Evolutionary conservation across 1,140 invertebrate genomes (phyloP), one percentile per base, ranked within the genome.

Genomic region (Teleopsis dalmanni): DNA sequence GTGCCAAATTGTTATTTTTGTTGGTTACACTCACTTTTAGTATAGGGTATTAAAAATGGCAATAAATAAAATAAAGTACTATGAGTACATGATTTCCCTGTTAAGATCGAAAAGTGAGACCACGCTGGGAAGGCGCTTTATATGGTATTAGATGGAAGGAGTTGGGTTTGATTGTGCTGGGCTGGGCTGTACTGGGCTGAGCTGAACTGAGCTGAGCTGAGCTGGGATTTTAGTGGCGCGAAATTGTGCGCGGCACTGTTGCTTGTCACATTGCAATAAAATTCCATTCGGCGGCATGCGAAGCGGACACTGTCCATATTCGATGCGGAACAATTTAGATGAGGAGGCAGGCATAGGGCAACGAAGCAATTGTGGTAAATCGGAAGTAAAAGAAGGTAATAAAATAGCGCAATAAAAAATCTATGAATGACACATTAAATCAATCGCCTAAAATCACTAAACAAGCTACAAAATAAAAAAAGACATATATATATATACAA

Each of bases 401-500:
- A 68, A 68, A 68, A 68, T 54, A 56, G 44, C 55, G 65, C 60
- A 63, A 68, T 68, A 68, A 68, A 68, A 44, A 68, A 65, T 65
- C 65, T 67, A 65, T 68, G 65, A 68, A 68, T 68, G 65, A 68
- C 65, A 65, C 65, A 68, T 68, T 68, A 68, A 68, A 68, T 68
- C 65, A 68, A 68, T 68, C 65, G 65, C 65, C 62, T 61, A 68
- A 68, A 54, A 50, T 26, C 19, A 42, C 23, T 26, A 27, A 4
- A 9, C 18, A 26, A 14, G 33, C 9, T 21, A 38, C 5, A 3
- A 38, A 4, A 21, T 21, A 38, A 8, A 38, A 3, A 38, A 6
- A 3, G 13, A 7, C 11, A 21, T 21, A 38, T 21, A 23, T 25
- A 23, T 14, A 23, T 13, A 23, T 5, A 40, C 16, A 21, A 37